Evolutionary conservation across 2,113 vertebrate species (phyloP), one percentile per base, ranked within the genome.

Genomic region (Dermatemys mawii): DNA sequence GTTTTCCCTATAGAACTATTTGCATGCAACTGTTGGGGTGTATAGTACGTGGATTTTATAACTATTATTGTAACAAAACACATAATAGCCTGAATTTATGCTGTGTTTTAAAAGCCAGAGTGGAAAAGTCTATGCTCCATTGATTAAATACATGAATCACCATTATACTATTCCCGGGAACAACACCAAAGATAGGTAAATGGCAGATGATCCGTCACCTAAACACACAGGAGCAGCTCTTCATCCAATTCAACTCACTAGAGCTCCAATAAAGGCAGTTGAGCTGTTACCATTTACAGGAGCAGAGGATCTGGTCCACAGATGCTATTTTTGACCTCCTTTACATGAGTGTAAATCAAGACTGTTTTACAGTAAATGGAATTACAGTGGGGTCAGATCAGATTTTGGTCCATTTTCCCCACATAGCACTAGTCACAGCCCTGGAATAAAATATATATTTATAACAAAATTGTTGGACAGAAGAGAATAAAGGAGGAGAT

Each of bases 251-350:
- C 17, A 81, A 67, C 5, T 48, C 41, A 8, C 0, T 73, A 49
- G 2, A 1, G 0, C 49, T 41, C 57, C 73, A 57, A 12, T 2
- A 54, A 81, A 63, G 54, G 44, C 88, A 8, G 0, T 0, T n/a
- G 11, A 11, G 8, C 38, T 87, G 78, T 92, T n/a, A 48, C 27
- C 35, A 46, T 76, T 46, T 46, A 46, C 26, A 46, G 24, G 26
- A 44, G 24, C 73, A 27, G 73, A 76, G 41, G 21, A 14, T 27
- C 73, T 75, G 88, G 70, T 38, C n/a, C 35, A 60, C 55, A 24
- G 6, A 83, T 0, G 17, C 38, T 83, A 50, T n/a, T 35, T 83
- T 22, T 85, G 57, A 78, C 38, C 46, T 88, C 8, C 32, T 81
- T 1, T 38, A 13, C 41, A 76, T 9, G 11, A 14, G 41, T 76